phyloP scores from a whole-genome alignment of 1,140 invertebrate genomes.

The Caenorhabditis briggsae region DNA sequence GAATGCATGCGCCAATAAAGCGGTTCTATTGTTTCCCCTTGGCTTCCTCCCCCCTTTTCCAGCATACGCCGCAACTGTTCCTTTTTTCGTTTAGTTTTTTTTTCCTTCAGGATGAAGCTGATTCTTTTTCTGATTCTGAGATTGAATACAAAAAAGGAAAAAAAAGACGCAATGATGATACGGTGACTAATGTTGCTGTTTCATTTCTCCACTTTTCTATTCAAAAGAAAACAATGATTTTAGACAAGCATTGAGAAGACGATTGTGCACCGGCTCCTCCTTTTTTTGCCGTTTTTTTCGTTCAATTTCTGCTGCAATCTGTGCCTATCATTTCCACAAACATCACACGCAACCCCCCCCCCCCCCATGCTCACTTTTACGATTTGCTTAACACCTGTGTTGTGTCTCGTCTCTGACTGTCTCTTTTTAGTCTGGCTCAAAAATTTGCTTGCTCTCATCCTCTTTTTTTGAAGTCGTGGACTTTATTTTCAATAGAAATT shows the following conservation, averaged over 20 bases:
- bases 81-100: neutral
- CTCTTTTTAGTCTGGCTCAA: neutral
- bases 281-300: neutral
- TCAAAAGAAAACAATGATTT: conserved; percentile 35
- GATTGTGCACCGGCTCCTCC: conserved; percentile 2
- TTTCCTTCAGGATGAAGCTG: neutral
- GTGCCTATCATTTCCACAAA: conserved; percentile 48
- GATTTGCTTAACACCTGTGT: conserved; percentile 44
- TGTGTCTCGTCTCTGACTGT: neutral
- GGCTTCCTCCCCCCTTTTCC: neutral
- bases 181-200: conserved; percentile 44
- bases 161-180: neutral
- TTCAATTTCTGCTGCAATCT: neutral
- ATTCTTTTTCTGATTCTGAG: neutral
- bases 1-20: conserved; percentile 46
- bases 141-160: neutral
- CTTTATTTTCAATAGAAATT: too few species aligned
- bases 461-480: too few species aligned
- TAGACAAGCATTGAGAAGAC: neutral
- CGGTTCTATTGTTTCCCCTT: conserved; percentile 16
- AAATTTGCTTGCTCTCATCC: too few species aligned
- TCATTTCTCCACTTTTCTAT: neutral
- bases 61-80: conserved; percentile 10
- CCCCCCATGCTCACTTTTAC: conserved; percentile 49
- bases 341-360: conserved; percentile 32